phyloP scores from a whole-genome alignment of 2,888 invertebrate genomes.

The Philereme transversata region DNA sequence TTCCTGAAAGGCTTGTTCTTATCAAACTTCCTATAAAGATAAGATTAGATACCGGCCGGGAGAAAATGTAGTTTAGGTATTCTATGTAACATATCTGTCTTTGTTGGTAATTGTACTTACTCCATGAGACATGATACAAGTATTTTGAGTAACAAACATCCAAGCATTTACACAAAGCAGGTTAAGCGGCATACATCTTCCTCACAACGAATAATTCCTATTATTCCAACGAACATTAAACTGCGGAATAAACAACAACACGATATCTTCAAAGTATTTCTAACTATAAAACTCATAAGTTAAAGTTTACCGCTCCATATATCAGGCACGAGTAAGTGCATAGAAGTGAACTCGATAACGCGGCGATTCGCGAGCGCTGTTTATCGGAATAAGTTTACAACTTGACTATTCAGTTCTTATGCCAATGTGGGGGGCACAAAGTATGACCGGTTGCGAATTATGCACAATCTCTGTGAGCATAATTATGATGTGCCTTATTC shows the following conservation, averaged over 20 bases:
- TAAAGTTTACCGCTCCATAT: slow-evolving; percentile 20
- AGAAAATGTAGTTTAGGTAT: too few relatives aligned
- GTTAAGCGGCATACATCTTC: neutral
- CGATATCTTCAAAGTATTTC: slow-evolving; percentile 7
- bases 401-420: slow-evolving; percentile 47
- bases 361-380: slow-evolving; percentile 37
- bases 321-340: slow-evolving; percentile 11
- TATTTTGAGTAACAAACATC: too few relatives aligned
- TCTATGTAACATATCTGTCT: too few relatives aligned
- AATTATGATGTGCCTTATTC: too few relatives aligned
- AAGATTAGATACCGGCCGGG: too few relatives aligned
- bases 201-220: neutral
- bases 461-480: neutral
- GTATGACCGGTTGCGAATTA: neutral
- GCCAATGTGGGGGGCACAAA: slow-evolving; percentile 19
- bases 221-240: neutral
- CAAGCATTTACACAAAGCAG: too few relatives aligned
- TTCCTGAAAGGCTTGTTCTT: neutral
- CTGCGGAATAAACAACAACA: slow-evolving; percentile 4
- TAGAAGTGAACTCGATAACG: slow-evolving; percentile 26
- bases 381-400: slow-evolving; percentile 54
- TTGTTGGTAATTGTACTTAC: too few relatives aligned
- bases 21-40: neutral
- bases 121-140: too few relatives aligned
- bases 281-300: slow-evolving; percentile 25